phyloP scores from a whole-genome alignment of 2,888 invertebrate genomes.

The Protophormia terraenovae region DNA sequence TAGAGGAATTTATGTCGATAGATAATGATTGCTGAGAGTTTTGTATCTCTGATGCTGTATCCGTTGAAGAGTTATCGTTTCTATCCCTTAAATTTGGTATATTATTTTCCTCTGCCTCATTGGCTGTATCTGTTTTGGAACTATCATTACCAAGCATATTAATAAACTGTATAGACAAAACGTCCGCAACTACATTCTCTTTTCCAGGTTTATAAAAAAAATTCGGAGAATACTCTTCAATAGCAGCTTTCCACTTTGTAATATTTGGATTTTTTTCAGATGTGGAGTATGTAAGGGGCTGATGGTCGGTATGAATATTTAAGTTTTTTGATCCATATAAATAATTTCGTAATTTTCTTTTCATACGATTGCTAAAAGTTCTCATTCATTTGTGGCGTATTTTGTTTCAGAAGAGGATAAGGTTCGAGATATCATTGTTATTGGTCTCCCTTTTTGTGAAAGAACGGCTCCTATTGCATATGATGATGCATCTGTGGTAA shows the following conservation, averaged over 20 bases:
- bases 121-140: conserved; percentile 9
- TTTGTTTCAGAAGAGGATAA: conserved; percentile 8
- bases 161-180: conserved; percentile 38
- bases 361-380: neutral
- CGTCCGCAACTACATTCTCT: conserved; percentile 42
- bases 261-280: conserved; percentile 23
- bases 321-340: conserved; percentile 18
- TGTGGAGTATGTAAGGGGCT: conserved; percentile 12
- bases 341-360: conserved; percentile 27
- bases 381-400: neutral
- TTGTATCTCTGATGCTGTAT: neutral
- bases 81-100: conserved; percentile 5
- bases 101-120: too few relatives aligned
- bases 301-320: conserved; percentile 40
- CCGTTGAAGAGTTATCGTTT: neutral
- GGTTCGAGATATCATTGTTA: conserved; percentile 50
- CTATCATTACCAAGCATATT: neutral
- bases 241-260: conserved; percentile 11
- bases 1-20: too few relatives aligned
- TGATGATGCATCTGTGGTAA: conserved; percentile 55
- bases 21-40: too few relatives aligned
- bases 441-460: conserved; percentile 39
- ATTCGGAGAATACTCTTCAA: conserved; percentile 15
- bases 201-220: conserved; percentile 42
- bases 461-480: conserved; percentile 41